A percentile compares a stretch with the other conserved stretches of the same genome.
Evolutionary conservation across 2,888 invertebrate genomes (phyloP).

Genomic region (Malachius bipustulatus): DNA sequence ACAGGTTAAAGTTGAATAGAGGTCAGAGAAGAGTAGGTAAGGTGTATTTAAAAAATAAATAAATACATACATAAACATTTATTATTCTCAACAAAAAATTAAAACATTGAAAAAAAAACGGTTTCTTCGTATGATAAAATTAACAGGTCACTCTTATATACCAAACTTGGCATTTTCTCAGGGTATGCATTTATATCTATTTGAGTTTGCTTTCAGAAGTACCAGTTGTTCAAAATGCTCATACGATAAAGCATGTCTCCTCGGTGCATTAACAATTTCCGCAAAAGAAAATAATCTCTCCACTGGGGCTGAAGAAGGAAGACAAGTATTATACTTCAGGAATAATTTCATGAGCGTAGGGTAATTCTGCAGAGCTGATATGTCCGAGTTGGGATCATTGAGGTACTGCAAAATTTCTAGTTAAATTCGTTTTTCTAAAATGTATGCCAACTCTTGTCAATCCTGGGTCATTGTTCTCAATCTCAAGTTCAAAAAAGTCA

Average conservation of each 20-base stretch:
- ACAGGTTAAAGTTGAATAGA: no score
- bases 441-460: background rate
- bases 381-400: background rate
- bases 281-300: constrained; percentile 16
- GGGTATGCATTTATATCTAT: no score
- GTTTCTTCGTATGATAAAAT: no score
- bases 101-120: no score
- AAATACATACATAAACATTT: no score
- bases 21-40: no score
- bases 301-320: constrained; percentile 18
- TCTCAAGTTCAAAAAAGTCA: constrained; percentile 1
- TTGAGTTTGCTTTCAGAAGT: no score
- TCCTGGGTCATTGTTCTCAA: background rate
- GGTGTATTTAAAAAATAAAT: no score
- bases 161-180: no score
- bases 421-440: background rate
- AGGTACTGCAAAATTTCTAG: constrained; percentile 2
- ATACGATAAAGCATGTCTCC: constrained; percentile 12
- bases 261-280: constrained; percentile 14
- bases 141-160: no score
- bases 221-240: constrained; percentile 14
- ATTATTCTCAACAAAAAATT: no score
- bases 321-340: constrained; percentile 16
- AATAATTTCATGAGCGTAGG: constrained; percentile 15
- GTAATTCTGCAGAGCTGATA: constrained; percentile 11